Conservation (phyloP, 1,140 invertebrate species). For the Stegodyphus mimosarum region DNA sequence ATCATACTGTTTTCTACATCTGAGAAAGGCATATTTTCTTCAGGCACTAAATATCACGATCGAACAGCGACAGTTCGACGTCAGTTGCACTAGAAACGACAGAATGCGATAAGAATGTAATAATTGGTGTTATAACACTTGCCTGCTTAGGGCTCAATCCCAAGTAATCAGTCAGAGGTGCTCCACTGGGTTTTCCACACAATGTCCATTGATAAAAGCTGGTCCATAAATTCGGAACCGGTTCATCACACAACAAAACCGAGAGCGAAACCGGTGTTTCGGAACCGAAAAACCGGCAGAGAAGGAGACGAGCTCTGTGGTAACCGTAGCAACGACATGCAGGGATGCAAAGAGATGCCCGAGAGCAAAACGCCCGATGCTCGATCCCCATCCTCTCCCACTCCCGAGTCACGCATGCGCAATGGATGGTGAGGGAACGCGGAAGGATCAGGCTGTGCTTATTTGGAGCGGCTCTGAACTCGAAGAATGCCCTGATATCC, state of each 20-base stretch:
- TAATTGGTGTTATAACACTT: not conserved
- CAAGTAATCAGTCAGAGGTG: not conserved
- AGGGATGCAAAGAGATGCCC: constrained; percentile 59
- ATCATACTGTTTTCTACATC: too few species aligned
- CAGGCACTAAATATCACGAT: too few species aligned
- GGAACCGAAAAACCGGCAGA: not conserved
- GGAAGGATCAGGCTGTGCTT: constrained; percentile 59
- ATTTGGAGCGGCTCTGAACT: constrained; percentile 51
- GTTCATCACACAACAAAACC: constrained; percentile 25
- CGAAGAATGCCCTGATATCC: constrained; percentile 55
- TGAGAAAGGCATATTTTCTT: too few species aligned
- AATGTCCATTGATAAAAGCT: not conserved
- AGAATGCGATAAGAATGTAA: too few species aligned
- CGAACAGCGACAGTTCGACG: too few species aligned
- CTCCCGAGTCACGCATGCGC: constrained; percentile 33
- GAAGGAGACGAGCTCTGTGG: constrained; percentile 3
- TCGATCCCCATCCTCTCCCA: constrained; percentile 23
- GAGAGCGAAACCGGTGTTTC: not conserved
- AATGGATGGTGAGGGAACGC: constrained; percentile 38
- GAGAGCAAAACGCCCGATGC: constrained; percentile 49
- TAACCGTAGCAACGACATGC: constrained; percentile 51
- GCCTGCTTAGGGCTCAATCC: not conserved
- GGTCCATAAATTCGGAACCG: not conserved
- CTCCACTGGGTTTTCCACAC: not conserved
- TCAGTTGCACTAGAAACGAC: too few species aligned